Percentiles rank a stretch among this genome's conserved stretches.
Conservation (phyloP, 2,888 invertebrate species). For the Stegophylla sp. region DNA sequence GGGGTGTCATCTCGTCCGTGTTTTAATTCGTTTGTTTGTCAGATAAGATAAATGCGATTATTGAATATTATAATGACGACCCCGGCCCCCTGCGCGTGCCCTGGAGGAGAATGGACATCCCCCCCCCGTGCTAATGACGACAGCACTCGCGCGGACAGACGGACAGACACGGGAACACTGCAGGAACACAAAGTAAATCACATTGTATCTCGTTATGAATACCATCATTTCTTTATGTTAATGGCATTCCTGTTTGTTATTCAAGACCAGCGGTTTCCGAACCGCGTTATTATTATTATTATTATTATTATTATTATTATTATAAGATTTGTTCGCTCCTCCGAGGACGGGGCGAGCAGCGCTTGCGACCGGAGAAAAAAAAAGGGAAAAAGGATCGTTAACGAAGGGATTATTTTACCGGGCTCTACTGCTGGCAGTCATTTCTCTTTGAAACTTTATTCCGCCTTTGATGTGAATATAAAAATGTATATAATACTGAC, state of each 20-base stretch:
- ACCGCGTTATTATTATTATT: slow-evolving; percentile 56
- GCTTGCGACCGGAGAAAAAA: not conserved
- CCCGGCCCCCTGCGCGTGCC: slow-evolving; percentile 7
- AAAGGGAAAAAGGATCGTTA: slow-evolving; percentile 56
- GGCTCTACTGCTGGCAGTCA: slow-evolving; percentile 46
- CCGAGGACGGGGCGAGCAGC: not conserved
- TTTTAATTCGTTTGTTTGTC: slow-evolving; percentile 16
- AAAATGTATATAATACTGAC: slow-evolving; percentile 46
- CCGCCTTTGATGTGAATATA: slow-evolving; percentile 58
- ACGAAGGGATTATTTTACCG: slow-evolving; percentile 59
- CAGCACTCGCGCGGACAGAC: not conserved
- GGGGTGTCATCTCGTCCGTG: not conserved
- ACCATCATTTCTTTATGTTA: slow-evolving; percentile 58
- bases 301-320: too few relatives aligned
- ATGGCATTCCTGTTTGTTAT: slow-evolving; percentile 58
- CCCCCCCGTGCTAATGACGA: slow-evolving; percentile 38
- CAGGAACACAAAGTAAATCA: slow-evolving; percentile 55
- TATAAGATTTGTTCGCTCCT: slow-evolving; percentile 57
- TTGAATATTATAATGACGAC: slow-evolving; percentile 49
- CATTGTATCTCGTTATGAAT: slow-evolving; percentile 58
- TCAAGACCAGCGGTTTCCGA: slow-evolving; percentile 58
- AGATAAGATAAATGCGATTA: slow-evolving; percentile 34
- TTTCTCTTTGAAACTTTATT: slow-evolving; percentile 59
- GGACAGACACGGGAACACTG: not conserved
- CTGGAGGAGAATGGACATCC: not conserved